Evolutionary conservation across 2,113 vertebrate species (phyloP), one percentile per base, ranked within the genome.

Genomic region (Rhodinocichla rosea): DNA sequence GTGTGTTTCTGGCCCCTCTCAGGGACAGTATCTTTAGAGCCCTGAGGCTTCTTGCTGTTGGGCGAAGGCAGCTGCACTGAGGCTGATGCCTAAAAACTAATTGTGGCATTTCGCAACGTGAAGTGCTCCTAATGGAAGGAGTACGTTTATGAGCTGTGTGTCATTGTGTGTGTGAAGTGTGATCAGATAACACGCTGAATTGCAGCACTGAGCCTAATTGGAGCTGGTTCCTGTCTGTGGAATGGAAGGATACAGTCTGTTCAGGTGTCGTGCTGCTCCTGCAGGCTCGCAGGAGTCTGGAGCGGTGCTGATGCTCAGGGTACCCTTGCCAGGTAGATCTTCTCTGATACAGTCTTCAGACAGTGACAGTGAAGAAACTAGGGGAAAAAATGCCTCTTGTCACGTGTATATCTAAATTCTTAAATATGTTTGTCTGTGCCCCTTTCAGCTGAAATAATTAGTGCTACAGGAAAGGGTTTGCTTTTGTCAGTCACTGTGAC

Each of bases 331-430:
- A 17, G 57, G 17, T 10, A 5, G 20, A 12, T 44, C 28, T n/a
- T 5, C 45, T 17, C 22, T 15, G 15, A 4, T 6, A 4, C 1
- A 42, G 45, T 8, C 56, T 22, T 20, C 9, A 3, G 19, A 11
- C 11, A 9, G 40, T 9, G 45, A 16, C 9, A 20, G 52, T 2
- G n/a, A 30, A 47, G 42, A 67, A 32, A 47, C 14, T 2, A 11
- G 21, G 35, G 40, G 17, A 0, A 32, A 45, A 63, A 77, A 22
- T 5, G 17, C 40, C 50, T 69, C 30, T 19, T 11, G 2, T 45
- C 26, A 5, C 27, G 6, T 7, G 14, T 10, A 18, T 32, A 6
- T 53, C 32, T 59, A 11, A 83, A 53, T 37, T 52, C 65, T 49
- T 65, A 23, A 23, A 17, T 64, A 4, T 18, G 33, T 37, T 64